A percentile compares a stretch with the other conserved stretches of the same genome.
Evolutionary conservation across 2,888 invertebrate species (phyloP).

Genomic region (Cosmorhoe ocellata): DNA sequence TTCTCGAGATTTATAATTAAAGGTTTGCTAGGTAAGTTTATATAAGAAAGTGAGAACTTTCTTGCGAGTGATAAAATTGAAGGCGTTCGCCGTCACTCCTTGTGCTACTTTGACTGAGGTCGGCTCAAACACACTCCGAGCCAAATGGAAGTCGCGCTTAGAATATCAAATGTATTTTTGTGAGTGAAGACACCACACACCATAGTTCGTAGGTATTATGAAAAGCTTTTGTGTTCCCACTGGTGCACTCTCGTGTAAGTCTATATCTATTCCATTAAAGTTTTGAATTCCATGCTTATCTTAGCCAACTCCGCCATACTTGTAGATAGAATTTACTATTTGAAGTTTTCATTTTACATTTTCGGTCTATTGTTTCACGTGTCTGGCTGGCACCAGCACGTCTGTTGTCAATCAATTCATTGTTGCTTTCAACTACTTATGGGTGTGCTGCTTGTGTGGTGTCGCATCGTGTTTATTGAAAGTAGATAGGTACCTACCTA

Average conservation of each 20-base stretch:
- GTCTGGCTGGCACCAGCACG: conserved; percentile 34
- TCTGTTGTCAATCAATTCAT: conserved; percentile 38
- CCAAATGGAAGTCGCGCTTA: conserved; percentile 44
- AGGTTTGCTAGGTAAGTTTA: too few species aligned
- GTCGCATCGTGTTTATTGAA: conserved; percentile 31
- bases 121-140: conserved; percentile 33
- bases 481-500: background rate
- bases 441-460: conserved; percentile 14
- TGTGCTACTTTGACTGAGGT: conserved; percentile 49
- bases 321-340: conserved; percentile 2
- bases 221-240: conserved; percentile 12
- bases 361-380: too few species aligned
- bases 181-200: conserved; percentile 31
- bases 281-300: too few species aligned
- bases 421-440: conserved; percentile 31
- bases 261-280: too few species aligned
- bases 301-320: too few species aligned
- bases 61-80: background rate
- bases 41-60: background rate
- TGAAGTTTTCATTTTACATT: background rate
- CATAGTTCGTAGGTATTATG: conserved; percentile 17
- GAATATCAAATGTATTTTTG: conserved; percentile 40
- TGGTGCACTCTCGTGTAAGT: too few species aligned
- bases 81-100: conserved; percentile 39
- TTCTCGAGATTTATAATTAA: background rate